A percentile compares a stretch with the other conserved stretches of the same genome.
phyloP scores from a whole-genome alignment of 1,140 invertebrate genomes.

The Hesperophylax magnus region DNA sequence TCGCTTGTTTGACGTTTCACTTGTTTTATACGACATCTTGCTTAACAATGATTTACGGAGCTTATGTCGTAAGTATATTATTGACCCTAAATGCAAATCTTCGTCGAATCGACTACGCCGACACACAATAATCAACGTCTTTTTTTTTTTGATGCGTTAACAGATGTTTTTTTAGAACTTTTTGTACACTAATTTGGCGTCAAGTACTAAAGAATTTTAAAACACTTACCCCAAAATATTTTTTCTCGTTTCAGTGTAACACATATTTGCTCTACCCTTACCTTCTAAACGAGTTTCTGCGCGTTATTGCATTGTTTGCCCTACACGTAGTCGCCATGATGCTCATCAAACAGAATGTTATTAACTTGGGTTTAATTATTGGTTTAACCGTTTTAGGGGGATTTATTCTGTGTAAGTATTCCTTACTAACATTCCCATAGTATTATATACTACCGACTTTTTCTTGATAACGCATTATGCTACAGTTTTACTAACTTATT shows the following conservation, averaged over 20 bases:
- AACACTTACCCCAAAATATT: too few species aligned
- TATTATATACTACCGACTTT: too few species aligned
- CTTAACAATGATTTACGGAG: slow-evolving; percentile 46
- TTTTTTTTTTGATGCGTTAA: too few species aligned
- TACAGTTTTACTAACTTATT: too few species aligned
- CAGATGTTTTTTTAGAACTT: too few species aligned
- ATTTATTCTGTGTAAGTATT: slow-evolving; percentile 49
- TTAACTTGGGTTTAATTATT: slow-evolving; percentile 52
- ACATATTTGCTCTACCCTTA: slow-evolving; percentile 50
- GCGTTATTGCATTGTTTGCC: slow-evolving; percentile 24
- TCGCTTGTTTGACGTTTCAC: slow-evolving; percentile 25
- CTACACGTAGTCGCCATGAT: slow-evolving; percentile 46
- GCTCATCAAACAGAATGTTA: slow-evolving; percentile 52
- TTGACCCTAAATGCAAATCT: neutral
- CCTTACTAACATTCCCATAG: too few species aligned
- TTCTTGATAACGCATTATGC: too few species aligned
- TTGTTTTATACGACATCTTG: slow-evolving; percentile 46
- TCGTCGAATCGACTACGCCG: too few species aligned
- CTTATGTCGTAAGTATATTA: slow-evolving; percentile 45
- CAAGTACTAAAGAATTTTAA: too few species aligned
- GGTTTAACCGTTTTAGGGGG: slow-evolving; percentile 48
- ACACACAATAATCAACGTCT: too few species aligned
- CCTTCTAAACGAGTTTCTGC: slow-evolving; percentile 37
- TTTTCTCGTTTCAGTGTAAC: slow-evolving; percentile 39
- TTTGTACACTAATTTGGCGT: too few species aligned